Evolutionary conservation across 2,888 invertebrate species (phyloP), one percentile per base, ranked within the genome.

Genomic region (Cheilosia variabilis): DNA sequence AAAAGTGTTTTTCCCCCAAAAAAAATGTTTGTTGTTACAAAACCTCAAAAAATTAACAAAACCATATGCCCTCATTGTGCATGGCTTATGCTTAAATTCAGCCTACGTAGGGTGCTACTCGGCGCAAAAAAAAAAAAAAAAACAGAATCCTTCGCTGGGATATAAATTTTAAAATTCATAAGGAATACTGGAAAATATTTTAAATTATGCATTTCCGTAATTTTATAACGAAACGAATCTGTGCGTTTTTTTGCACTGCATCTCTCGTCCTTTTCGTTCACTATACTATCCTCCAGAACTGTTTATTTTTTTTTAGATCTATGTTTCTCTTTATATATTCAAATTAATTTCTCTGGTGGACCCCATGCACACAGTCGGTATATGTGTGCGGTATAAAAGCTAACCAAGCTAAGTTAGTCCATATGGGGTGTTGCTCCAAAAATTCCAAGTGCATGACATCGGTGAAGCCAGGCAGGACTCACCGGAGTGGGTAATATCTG

Each of bases 161-260:
- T 83, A 79, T 83, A 78, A 68, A 81, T 81, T 81, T 86, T 77
- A 86, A 86, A 86, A 86, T 86, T 86, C 86, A 86, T 86, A 86
- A 86, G 86, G 72, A 86, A 86, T 63, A 57, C 68, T 62, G 81
- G 19, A 81, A 86, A 86, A 86, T 86, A 81, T 86, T 86, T 81
- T 86, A 86, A 86, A 86, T 86, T 86, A 86, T 86, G 80, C 76
- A 86, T 76, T 86, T 86, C 81, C 81, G 86, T 81, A 77, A 81
- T 81, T 86, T 76, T 80, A 81, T 86, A 86, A 77, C 86, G 72
- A 62, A 86, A 77, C 86, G 72, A 62, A 68, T 60, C 71, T 63
- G 80, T 71, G 71, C 52, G 80, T 73, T 52, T 63, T 73, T 68
- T 52, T 47, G 45, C 34, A 10, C 7, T 31, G 2, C 17, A 27